Evolutionary conservation across 2,888 invertebrate genomes (phyloP).

Genomic region (Acanthococcus lagerstroemiae): DNA sequence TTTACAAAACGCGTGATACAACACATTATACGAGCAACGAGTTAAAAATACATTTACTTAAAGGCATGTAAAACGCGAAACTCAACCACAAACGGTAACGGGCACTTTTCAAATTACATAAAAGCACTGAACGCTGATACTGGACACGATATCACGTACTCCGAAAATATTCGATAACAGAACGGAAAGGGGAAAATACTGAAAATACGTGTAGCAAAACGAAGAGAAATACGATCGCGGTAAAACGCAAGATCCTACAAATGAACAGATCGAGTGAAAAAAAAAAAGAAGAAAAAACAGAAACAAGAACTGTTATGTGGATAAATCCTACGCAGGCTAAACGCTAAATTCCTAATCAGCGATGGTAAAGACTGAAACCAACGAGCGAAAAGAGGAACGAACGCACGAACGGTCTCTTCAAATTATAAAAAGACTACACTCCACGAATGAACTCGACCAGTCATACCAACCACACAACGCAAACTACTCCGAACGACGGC

Average conservation of each 20-base stretch:
- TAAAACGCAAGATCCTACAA: no score
- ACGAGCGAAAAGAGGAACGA: background rate
- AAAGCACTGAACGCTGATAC: no score
- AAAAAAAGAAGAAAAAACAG: background rate
- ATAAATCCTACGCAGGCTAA: background rate
- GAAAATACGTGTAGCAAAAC: no score
- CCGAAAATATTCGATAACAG: no score
- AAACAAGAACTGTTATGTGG: background rate
- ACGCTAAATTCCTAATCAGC: background rate
- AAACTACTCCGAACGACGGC: background rate
- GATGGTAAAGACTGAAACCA: no score
- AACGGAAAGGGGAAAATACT: no score
- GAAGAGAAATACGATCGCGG: no score
- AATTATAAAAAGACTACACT: background rate
- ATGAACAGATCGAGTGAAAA: no score
- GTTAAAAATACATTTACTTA: conserved; percentile 11
- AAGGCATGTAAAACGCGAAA: background rate
- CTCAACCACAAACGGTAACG: background rate
- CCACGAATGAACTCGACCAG: background rate
- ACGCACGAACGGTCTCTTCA: background rate
- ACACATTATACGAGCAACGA: background rate
- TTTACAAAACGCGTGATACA: background rate
- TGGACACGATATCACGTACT: no score
- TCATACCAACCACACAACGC: background rate
- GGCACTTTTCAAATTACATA: no score